phyloP scores from a whole-genome alignment of 1,140 invertebrate species.

The Drosophila grimshawi region DNA sequence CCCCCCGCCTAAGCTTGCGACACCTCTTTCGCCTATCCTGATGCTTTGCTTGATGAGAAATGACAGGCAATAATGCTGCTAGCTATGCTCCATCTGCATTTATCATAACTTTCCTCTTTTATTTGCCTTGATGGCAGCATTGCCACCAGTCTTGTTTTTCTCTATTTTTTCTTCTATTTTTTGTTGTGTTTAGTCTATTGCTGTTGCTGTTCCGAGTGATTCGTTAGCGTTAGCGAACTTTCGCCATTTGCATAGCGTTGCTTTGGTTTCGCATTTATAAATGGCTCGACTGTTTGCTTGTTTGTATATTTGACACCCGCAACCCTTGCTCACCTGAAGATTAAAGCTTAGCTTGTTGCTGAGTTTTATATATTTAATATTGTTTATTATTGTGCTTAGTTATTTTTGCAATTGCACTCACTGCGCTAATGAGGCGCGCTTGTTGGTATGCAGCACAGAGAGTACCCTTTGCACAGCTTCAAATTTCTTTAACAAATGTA shows the following conservation, averaged over 20 bases:
- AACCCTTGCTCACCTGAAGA: constrained; percentile 22
- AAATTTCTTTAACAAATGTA: neutral
- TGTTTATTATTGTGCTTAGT: too few relatives aligned
- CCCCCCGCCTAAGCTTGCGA: neutral
- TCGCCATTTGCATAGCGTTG: constrained; percentile 39
- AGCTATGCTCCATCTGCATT: constrained; percentile 80
- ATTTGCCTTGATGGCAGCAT: constrained; percentile 69
- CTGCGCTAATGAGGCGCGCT: neutral
- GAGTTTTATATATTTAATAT: neutral
- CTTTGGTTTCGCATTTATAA: constrained; percentile 55
- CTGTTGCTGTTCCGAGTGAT: constrained; percentile 42
- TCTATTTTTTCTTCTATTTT: constrained; percentile 4
- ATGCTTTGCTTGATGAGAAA: constrained; percentile 71
- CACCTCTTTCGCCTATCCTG: neutral
- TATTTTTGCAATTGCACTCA: neutral
- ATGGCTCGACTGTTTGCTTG: constrained; percentile 7
- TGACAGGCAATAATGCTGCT: constrained; percentile 79
- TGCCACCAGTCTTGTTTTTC: constrained; percentile 24
- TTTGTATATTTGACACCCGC: neutral
- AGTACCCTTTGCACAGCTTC: constrained; percentile 11
- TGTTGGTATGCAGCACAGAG: constrained; percentile 32
- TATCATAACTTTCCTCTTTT: constrained; percentile 79
- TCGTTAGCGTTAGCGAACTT: constrained; percentile 48
- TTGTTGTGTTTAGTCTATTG: constrained; percentile 31
- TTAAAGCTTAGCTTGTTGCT: constrained; percentile 33